phyloP scores from a whole-genome alignment of 2,113 vertebrate species.

The Ornithorhynchus anatinus region DNA sequence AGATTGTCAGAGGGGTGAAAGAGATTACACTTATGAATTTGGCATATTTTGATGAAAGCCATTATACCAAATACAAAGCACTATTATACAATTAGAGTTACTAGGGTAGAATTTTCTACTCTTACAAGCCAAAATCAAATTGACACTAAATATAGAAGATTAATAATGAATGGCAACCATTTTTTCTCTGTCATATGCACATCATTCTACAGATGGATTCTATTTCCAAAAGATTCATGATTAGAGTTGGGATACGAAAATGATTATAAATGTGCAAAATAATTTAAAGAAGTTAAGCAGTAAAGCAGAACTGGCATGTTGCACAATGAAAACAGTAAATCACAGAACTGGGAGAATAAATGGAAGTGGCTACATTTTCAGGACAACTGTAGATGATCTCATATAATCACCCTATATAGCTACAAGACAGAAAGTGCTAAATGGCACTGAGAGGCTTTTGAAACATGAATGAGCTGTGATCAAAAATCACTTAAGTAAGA shows the following conservation, averaged over 20 bases:
- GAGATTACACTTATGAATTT: constrained; percentile 25
- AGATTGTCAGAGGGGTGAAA: constrained; percentile 8
- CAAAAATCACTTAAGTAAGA: no score
- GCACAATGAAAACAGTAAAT: background rate
- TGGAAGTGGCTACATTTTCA: background rate
- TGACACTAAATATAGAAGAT: background rate
- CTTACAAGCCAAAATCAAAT: constrained; percentile 22
- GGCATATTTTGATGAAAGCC: constrained; percentile 30
- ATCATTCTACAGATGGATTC: constrained; percentile 25
- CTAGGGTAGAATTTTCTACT: constrained; percentile 41
- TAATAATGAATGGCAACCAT: constrained; percentile 24
- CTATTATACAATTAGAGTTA: constrained; percentile 23
- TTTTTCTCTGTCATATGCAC: constrained; percentile 37
- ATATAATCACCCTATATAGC: background rate
- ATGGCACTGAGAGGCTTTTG: background rate
- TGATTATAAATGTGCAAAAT: constrained; percentile 16
- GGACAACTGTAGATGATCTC: background rate
- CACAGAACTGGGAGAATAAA: background rate
- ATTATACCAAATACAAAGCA: constrained; percentile 29
- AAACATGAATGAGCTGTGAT: background rate
- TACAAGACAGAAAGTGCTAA: background rate
- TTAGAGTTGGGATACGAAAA: constrained; percentile 16
- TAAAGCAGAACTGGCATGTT: constrained; percentile 26
- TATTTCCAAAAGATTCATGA: background rate
- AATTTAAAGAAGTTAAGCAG: constrained; percentile 10